A percentile compares a stretch with the other conserved stretches of the same genome.
phyloP scores from a whole-genome alignment of 2,113 vertebrate genomes.

The Oncorhynchus mykiss region DNA sequence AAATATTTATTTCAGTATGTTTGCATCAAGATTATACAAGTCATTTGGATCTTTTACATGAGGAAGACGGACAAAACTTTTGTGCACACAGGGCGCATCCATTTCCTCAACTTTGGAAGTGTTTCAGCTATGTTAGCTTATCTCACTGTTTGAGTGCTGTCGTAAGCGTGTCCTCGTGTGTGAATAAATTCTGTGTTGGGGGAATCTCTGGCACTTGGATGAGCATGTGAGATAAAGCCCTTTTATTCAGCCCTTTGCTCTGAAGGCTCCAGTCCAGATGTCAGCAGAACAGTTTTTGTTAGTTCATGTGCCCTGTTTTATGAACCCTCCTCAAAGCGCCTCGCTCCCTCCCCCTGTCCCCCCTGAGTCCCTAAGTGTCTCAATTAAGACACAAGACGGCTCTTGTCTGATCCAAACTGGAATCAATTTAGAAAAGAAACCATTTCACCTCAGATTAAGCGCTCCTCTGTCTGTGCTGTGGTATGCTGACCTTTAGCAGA shows the following conservation, averaged over 20 bases:
- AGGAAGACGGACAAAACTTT: constrained; percentile 38
- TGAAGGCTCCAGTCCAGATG: constrained; percentile 60
- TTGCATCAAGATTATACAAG: constrained; percentile 57
- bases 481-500: constrained; percentile 76
- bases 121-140: constrained; percentile 13
- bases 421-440: constrained; percentile 77
- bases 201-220: constrained; percentile 6
- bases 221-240: background rate
- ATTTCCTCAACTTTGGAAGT: constrained; percentile 34
- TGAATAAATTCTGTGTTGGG: background rate
- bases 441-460: constrained; percentile 75
- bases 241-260: constrained; percentile 41
- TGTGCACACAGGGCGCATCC: constrained; percentile 44
- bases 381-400: constrained; percentile 65
- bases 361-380: constrained; percentile 60
- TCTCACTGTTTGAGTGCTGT: background rate
- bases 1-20: constrained; percentile 66
- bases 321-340: constrained; percentile 63
- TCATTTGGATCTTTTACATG: constrained; percentile 41
- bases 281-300: constrained; percentile 64
- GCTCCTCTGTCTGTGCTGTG: constrained; percentile 67
- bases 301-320: constrained; percentile 62
- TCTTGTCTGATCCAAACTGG: constrained; percentile 70
- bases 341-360: constrained; percentile 18
- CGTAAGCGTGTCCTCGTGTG: background rate